Base-by-base conservation (phyloP, 1,140 invertebrate species). In the Acromyrmex charruanus region DNA sequence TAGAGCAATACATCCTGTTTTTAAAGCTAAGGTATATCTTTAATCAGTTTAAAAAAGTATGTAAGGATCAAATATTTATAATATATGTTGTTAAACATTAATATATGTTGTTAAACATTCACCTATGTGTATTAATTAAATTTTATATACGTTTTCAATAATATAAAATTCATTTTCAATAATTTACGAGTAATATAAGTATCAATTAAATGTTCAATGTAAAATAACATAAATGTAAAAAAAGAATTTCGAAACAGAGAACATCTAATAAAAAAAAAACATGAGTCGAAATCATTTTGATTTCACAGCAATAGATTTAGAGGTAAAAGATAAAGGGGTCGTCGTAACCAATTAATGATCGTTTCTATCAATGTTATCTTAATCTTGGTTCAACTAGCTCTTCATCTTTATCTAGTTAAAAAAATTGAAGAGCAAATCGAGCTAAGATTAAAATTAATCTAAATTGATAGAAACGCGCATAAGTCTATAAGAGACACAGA, bases 221-320 rank as follows among this genome's bases (percentile, higher is more conserved):
- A 39, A 39, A 39, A 39, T 39, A 39, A 39, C 10, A 44, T 44
- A 7, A 28, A 71, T 5, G 2, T 3, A 25, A 16, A 49, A 21
- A 61, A 25, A 63, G 39, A 51, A 0, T 2, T 10, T 21, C 31
- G 49, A 61, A 75, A 84, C 44, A 75, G 75, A 61, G 69, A 58
- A 84, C 51, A 44, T 84, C 35, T 69, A 84, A 35, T 0, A 2
- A 14, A 74, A 61, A 61, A 14, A 82, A 35, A 74, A 51, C 44
- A 28, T 0, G 9, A 44, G 2, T 44, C n/a, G 6, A 58, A 35
- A 49, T 39, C 25, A 16, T 59, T 82, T 61, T 21, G 7, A 72
- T 49, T 61, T 82, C 21, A 39, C 18, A 21, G 5, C 7, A 25
- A 44, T 65, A 5, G 14, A 28, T 61, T 28, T 28, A 61, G 18